Base-by-base conservation (phyloP, 2,888 invertebrate species). In the Melieria crassipennis region DNA sequence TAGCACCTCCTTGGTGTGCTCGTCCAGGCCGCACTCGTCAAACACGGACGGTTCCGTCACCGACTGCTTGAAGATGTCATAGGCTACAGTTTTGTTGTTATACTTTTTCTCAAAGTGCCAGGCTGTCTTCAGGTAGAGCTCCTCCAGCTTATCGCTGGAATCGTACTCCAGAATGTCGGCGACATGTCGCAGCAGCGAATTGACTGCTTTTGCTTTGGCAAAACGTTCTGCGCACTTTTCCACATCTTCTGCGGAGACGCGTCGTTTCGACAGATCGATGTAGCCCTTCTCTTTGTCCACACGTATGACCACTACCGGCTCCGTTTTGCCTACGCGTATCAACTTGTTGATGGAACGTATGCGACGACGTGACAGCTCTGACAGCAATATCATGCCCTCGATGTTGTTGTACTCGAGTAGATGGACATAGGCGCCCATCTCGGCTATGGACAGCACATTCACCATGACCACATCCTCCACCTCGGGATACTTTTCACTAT, bases 201-300 rank as follows among this genome's bases (percentile, higher is more conserved):
- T 99, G 1, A 98, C 98, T 11, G 98, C 97, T 88, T 98, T 98
- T 0, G 98, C 98, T 88, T 98, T 99, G 4, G 99, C 96, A 88
- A 96, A 99, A 82, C 99, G 91, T 85, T 99, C 99, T 82, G 98
- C 99, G 87, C 99, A 99, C 87, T 97, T 97, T 81, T 97, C 94
- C 72, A 99, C 95, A 87, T 99, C 99, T 87, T 99, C 99, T 0
- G 96, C 93, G 0, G 98, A 98, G 1, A 99, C 99, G 88, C 99
- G 92, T 86, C 99, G 92, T 88, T 99, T 99, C 75, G 99, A 99
- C 81, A 99, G 91, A 91, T 99, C 99, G 86, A 99, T 99, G 87
- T 99, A 99, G 91, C 99, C 99, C 91, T 99, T 99, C 82, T 99
- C 98, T 89, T 98, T 98, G 87, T 99, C 99, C 42, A 99, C 99